These are phyloP conservation scores for Xylocampa areola DNA, from an alignment of 2,888 invertebrate species.

Conservation along the genomic window DNA sequence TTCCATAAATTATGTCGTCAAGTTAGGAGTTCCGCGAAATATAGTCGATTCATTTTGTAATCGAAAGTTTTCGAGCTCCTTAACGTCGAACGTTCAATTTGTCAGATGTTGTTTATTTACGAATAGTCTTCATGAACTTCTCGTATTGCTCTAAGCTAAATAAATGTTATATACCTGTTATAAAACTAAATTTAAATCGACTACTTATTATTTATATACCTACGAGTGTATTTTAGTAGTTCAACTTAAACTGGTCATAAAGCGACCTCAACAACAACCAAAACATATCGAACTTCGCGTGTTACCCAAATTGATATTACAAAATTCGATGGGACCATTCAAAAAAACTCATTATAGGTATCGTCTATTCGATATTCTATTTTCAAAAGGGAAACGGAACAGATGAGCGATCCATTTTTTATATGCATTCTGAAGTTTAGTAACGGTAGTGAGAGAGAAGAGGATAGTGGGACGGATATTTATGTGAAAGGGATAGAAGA, in stretches of 20 bases:
- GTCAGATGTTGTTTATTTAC: too few species aligned
- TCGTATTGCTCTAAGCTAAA: too few species aligned
- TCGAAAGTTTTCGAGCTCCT: too few species aligned
- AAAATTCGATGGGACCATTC: conserved; percentile 33
- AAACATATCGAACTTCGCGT: conserved; percentile 16
- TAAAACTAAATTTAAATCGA: too few species aligned
- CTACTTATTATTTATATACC: too few species aligned
- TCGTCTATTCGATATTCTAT: conserved; percentile 65
- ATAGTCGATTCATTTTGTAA: too few species aligned
- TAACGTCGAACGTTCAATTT: too few species aligned
- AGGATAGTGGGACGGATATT: conserved; percentile 43
- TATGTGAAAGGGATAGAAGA: conserved; percentile 60
- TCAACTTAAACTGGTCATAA: conserved; percentile 1
- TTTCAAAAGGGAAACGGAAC: conserved; percentile 73
- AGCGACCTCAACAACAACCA: not conserved
- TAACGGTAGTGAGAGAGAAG: conserved; percentile 70
- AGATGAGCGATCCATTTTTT: conserved; percentile 71
- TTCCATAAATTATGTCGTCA: too few species aligned
- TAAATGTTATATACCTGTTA: too few species aligned
- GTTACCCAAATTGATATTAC: conserved; percentile 34
- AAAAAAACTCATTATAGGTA: conserved; percentile 67
- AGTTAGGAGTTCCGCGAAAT: too few species aligned
- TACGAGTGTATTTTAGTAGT: not conserved
- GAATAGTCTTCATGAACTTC: too few species aligned
- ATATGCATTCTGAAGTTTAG: conserved; percentile 78